These are phyloP conservation scores for Teleogryllus occipitalis DNA, from an alignment of 1,140 invertebrate genomes.

Conservation along the genomic window DNA sequence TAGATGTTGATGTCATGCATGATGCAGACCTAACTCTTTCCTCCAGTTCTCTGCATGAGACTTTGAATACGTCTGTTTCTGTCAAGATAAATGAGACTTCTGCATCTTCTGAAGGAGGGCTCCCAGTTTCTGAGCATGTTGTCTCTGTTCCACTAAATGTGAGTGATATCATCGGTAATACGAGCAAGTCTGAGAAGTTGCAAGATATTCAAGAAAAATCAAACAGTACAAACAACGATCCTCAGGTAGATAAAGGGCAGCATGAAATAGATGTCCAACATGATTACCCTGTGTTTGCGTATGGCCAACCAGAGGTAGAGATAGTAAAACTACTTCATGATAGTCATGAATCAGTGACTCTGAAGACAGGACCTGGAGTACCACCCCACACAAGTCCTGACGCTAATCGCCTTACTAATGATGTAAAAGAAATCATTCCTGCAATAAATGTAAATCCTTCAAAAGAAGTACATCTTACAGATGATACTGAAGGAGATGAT, in stretches of 20 bases:
- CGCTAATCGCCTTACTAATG: conserved; percentile 23
- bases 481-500: neutral
- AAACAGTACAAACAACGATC: neutral
- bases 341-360: conserved; percentile 18
- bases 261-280: conserved; percentile 25
- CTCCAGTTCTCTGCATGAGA: conserved; percentile 17
- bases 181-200: neutral
- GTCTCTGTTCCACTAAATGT: conserved; percentile 21
- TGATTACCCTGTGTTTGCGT: conserved; percentile 27
- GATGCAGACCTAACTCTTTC: conserved; percentile 20
- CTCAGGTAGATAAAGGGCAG: neutral
- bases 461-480: neutral
- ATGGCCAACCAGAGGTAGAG: conserved; percentile 37
- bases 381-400: conserved; percentile 24
- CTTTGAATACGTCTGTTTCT: conserved; percentile 14
- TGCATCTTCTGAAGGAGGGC: neutral
- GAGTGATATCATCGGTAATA: conserved; percentile 14
- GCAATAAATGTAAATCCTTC: neutral
- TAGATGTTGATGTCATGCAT: conserved; percentile 25
- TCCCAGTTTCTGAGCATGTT: conserved; percentile 7
- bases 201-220: neutral
- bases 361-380: conserved; percentile 20
- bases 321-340: conserved; percentile 32
- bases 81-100: neutral
- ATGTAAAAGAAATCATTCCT: conserved; percentile 15